Base-by-base conservation (phyloP, 2,888 invertebrate genomes). In the Mythimna lalbum region DNA sequence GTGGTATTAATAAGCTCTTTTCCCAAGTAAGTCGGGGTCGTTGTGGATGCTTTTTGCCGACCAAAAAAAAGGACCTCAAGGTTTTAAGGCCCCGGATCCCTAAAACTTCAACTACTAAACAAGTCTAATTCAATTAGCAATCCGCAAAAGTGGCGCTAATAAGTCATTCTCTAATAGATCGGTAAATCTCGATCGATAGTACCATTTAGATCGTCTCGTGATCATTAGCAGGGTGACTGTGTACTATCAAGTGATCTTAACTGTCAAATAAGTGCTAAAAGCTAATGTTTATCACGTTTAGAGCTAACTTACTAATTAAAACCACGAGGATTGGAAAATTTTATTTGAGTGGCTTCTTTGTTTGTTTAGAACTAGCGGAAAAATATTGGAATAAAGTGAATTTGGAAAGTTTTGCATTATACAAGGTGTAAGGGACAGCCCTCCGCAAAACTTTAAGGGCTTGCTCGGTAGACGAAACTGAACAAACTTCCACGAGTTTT, bases 181-280 rank as follows among this genome's bases (percentile, higher is more conserved):
- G 69, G 73, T 67, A 50, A 73, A 61, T 69, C 55, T 70, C 17
- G 62, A 19, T 33, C 60, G 55, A 68, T 61, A 19, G 14, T n/a
- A 47, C 36, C 14, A 60, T 68, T 57, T 67, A 65, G 39, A 55
- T 43, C 21, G 57, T 65, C 61, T 33, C 39, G 79, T 73, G 69
- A 36, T 70, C 47, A 74, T 76, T 60, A 72, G 59, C 53, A 47
- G 17, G 36, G 17, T 36, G 36, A 36, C 50, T 53, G 14, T 53
- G 53, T 23, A 59, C n/a, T 39, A 52, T n/a, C 43, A 50, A 43
- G 36, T 60, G 61, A 47, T 36, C 52, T 67, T 73, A 50, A 55
- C 23, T 80, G 43, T 73, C 60, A 76, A 73, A 76, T 65, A 73
- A 61, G 64, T 69, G 82, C 64, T 81, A 74, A 81, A 57, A 74